Evolutionary conservation across 2,113 vertebrate species (phyloP), one percentile per base, ranked within the genome.

Genomic region (Thamnophis sirtalis): DNA sequence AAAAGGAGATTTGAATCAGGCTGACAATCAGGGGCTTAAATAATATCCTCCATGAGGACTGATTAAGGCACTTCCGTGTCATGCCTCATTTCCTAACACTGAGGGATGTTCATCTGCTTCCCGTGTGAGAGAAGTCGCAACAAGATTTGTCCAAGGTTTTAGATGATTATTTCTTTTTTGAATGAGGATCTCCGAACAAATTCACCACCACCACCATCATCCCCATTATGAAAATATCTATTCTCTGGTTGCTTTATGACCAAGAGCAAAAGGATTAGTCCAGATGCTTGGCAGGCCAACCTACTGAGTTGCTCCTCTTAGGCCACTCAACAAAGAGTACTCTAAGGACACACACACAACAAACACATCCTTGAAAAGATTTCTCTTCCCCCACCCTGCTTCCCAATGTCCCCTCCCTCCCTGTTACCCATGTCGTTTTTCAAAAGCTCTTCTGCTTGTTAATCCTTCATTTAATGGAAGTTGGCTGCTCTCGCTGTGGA

Each of bases 371-470:
- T 89, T n/a, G 13, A 93, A 94, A 89, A 55, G 92, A 89, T 48
- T 93, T 73, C 94, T 92, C 28, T 88, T 94, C 11, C 96, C 85
- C 95, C 94, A 51, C 96, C 96, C 93, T 60, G 0, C 93, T 92
- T 90, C 95, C 95, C 96, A 22, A 33, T 56, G 93, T 93, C 91
- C 0, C 53, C 95, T 91, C 26, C 88, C 50, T 49, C 91, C 89
- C 19, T 94, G 48, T 51, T 94, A 91, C 91, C 91, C 91, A 89
- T 92, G 68, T 90, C 38, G 92, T 92, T 94, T 93, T 49, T 53
- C 48, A 19, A 91, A 51, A 86, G 11, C 63, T 1, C 90, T 91
- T 84, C 94, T 93, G 85, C 0, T 8, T 55, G 88, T 90, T 93
- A 86, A 95, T 58, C 0, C 73, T 87, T 94, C 92, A 54, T 0